phyloP scores from a whole-genome alignment of 2,888 invertebrate genomes.

The Macropis europaea region DNA sequence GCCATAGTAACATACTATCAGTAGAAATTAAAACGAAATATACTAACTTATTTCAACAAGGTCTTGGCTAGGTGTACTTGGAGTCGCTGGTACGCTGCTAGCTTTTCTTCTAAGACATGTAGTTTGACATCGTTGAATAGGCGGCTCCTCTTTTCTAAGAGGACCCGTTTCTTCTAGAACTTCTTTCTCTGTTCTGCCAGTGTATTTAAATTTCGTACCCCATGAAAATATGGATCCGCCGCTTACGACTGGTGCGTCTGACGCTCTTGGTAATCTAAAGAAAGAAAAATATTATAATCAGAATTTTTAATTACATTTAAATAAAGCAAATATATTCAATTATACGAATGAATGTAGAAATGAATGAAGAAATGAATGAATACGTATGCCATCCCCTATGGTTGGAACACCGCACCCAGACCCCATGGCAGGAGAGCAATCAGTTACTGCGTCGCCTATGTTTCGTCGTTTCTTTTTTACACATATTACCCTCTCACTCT shows the following conservation, averaged over 20 bases:
- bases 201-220: slow-evolving; percentile 96
- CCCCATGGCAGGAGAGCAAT: too few relatives aligned
- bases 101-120: slow-evolving; percentile 87
- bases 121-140: slow-evolving; percentile 84
- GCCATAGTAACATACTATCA: too few relatives aligned
- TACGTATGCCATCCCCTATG: too few relatives aligned
- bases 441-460: too few relatives aligned
- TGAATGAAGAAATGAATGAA: too few relatives aligned
- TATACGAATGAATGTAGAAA: too few relatives aligned
- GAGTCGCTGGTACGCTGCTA: slow-evolving; percentile 92
- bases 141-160: slow-evolving; percentile 81
- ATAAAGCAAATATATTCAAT: too few relatives aligned
- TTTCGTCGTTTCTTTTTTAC: too few relatives aligned
- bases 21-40: slow-evolving; percentile 14
- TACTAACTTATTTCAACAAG: slow-evolving; percentile 82
- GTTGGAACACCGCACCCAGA: too few relatives aligned
- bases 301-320: too few relatives aligned
- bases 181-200: slow-evolving; percentile 95
- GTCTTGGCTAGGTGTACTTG: slow-evolving; percentile 89
- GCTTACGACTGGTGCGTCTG: slow-evolving; percentile 92
- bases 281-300: not conserved
- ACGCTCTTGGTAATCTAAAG: slow-evolving; percentile 90
- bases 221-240: slow-evolving; percentile 96
- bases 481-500: too few relatives aligned
- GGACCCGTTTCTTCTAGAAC: slow-evolving; percentile 90